Conservation (phyloP, 2,113 vertebrate genomes). For the Zosterops borbonicus region DNA sequence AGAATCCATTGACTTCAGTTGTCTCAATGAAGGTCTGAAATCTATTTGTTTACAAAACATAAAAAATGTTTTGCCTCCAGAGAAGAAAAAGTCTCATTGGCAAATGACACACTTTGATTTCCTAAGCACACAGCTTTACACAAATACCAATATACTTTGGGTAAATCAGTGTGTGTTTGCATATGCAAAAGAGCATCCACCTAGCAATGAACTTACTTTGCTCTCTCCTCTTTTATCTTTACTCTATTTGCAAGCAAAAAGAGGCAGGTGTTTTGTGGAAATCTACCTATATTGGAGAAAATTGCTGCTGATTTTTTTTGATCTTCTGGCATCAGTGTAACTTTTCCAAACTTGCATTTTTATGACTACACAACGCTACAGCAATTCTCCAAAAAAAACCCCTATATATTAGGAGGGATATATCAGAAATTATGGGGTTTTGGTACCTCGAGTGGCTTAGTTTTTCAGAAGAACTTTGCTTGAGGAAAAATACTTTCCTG, state of each 20-base stretch:
- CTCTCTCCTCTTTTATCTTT: background rate
- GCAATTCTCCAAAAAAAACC: background rate
- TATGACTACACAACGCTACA: background rate
- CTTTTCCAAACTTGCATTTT: background rate
- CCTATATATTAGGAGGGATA: background rate
- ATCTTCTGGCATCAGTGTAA: background rate
- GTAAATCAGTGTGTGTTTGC: conserved; percentile 15
- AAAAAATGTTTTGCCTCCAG: background rate
- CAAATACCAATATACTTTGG: conserved; percentile 9
- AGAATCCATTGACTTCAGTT: background rate
- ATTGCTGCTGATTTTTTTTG: background rate
- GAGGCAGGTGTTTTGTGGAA: background rate
- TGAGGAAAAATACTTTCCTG: background rate
- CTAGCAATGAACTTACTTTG: background rate
- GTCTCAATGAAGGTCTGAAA: background rate
- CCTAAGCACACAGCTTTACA: background rate
- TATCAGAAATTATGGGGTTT: background rate
- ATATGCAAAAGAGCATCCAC: conserved; percentile 9
- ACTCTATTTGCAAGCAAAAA: background rate
- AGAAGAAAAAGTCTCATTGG: background rate
- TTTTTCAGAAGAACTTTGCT: background rate
- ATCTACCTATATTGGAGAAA: background rate
- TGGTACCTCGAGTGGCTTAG: background rate
- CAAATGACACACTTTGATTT: conserved; percentile 1
- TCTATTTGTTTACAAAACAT: background rate